Base-by-base conservation (phyloP, 1,140 invertebrate genomes). In the Maconellicoccus hirsutus region DNA sequence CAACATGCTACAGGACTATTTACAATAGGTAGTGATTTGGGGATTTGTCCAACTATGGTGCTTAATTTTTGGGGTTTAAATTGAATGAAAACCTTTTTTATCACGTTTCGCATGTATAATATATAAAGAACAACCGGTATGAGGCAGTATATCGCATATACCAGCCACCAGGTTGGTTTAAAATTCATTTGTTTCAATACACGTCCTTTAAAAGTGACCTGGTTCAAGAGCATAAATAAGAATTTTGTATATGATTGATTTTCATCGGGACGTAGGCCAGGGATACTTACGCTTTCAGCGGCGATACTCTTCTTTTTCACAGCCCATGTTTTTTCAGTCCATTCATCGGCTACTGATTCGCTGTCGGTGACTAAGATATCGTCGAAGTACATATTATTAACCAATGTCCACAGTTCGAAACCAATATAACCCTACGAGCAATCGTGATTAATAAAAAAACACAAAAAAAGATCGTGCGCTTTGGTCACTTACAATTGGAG, bases 371-470 rank as follows among this genome's bases (percentile, higher is more conserved):
- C 86, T 39, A 99, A 82, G 33, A 99, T 84, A 80, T 99, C 99
- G 80, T 99, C 97, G 81, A 96, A 97, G 59, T 92, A 82, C 75
- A 99, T 93, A 75, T 89, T 86, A 74, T 92, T 88, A 0, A 93
- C 95, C 92, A 99, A 98, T 0, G 96, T 96, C 97, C 97, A 99
- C 39, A 99, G 80, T 80, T 99, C 97, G 78, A 99, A 87, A 38
- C 96, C 96, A 74, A 99, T 82, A 72, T 94, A 94, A 76, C 83
- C 85, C 93, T 96, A 77, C 27, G 82, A 33, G n/a, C n/a, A n/a
- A n/a, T n/a, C n/a, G n/a, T 52, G 16, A 83, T 75, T 76, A 42
- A 74, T 74, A 74, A 72, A 75, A 73, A 23, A 52, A 52, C 16
- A 4, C n/a, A 16, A 52, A 14, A 52, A 8, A 52, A 16, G 16